Evolutionary conservation across 2,797 vertebrate genomes (phyloP), one percentile per base, ranked within the genome.

Genomic region (Kryptolebias ocellatus): DNA sequence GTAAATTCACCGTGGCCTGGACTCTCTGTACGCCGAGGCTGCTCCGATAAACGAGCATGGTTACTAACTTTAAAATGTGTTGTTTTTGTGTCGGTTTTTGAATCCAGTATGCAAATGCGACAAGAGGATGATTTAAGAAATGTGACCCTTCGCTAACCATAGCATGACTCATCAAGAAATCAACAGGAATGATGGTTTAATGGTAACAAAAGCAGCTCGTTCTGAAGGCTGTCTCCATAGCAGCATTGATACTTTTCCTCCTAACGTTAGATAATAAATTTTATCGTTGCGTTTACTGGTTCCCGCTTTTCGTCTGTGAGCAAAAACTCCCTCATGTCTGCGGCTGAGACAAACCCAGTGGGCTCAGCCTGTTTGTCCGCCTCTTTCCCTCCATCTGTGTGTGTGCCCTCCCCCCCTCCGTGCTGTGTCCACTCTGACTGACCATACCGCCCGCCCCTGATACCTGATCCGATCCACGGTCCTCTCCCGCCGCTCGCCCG

Each of bases 341-440:
- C 74, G 28, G 37, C 56, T 70, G 72, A 81, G 75, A 78, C 76
- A 78, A 82, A 64, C 76, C 67, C 39, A 62, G 44, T 78, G 65
- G 70, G 72, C 57, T 85, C 65, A 78, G 70, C 81, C 65, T 47
- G 45, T 80, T 57, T 64, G 70, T 79, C 69, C 24, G 53, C 77
- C 70, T 64, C 66, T 82, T 68, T 39, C 37, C 70, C 66, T 74
- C 70, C 84, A 80, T 71, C 44, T 71, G 9, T 83, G 78, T 84
- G 71, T 70, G 61, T 44, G 80, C 64, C n/a, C 75, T 84, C 75
- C 75, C 83, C 64, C n/a, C 75, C 85, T 75, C 75, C 83, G 54
- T 88, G 84, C 87, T 78, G 74, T 85, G 74, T 90, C 73, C 85
- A 82, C 67, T 90, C 69, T 84, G 83, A 81, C 71, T 81, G 66